Percentiles rank a stretch among this genome's conserved stretches.
Evolutionary conservation across 2,113 vertebrate species (phyloP).

Genomic region (Elgaria multicarinata): DNA sequence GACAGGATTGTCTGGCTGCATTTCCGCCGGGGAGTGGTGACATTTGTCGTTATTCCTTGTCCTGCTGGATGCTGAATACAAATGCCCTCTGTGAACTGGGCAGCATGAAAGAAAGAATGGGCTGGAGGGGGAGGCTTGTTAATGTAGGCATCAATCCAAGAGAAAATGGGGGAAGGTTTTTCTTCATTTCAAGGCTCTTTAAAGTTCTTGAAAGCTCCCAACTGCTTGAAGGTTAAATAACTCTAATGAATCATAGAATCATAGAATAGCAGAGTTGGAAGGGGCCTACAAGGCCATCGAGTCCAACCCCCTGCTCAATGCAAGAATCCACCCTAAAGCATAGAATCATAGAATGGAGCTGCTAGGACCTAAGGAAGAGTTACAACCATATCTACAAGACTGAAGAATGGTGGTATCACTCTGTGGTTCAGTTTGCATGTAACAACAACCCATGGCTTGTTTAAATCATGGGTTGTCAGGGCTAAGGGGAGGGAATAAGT

Average conservation of each 20-base stretch:
- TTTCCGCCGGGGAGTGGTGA: background rate
- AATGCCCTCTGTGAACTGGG: background rate
- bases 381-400: background rate
- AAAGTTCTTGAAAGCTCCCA: constrained; percentile 4
- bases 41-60: background rate
- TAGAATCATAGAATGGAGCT: no score
- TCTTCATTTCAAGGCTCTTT: background rate
- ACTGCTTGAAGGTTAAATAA: constrained; percentile 32
- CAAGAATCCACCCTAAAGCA: no score
- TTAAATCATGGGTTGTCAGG: no score
- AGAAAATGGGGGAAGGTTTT: background rate
- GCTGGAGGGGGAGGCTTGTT: constrained; percentile 24
- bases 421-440: no score
- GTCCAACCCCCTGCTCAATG: no score
- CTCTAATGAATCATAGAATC: no score
- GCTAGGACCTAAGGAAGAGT: background rate
- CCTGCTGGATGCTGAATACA: background rate
- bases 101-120: constrained; percentile 20
- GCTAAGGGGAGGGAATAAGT: no score
- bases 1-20: background rate
- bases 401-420: no score
- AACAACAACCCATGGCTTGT: no score
- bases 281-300: no score
- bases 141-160: constrained; percentile 37
- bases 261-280: no score